Base-by-base conservation (phyloP, 2,113 vertebrate species). In the Physeter macrocephalus region DNA sequence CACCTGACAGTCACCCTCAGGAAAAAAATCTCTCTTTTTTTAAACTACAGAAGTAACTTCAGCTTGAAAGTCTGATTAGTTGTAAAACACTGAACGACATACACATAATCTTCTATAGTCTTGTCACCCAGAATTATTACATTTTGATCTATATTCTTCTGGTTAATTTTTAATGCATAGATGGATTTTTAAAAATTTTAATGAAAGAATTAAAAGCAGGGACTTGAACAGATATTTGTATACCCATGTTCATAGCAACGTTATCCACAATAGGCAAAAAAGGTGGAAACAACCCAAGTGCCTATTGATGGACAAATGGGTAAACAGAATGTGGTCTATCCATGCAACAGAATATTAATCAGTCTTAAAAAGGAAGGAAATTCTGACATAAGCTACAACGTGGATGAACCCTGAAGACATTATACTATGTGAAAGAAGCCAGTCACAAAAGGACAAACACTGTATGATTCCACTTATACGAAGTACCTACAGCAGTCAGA, bases 321-420 rank as follows among this genome's bases (percentile, higher is more conserved):
- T 25, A 27, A 57, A 84, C 29, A 13, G 27, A 54, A 25, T 12
- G 29, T 15, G 52, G 29, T 17, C 0, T 1, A 2, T 2, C 21
- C 13, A 17, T 0, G 18, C 6, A 2, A 0, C 1, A 17, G 36
- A 7, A 17, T 11, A 20, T 9, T 78, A 15, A 2, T 39, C 66
- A 64, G 52, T 57, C 54, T 84, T 23, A 5, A 59, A 74, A 36
- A 43, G 59, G 75, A n/a, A 57, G 64, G 39, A 15, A 6, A 25
- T 23, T 36, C 69, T 36, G 46, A 52, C 6, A 34, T 20, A 54
- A 36, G 54, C 71, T 66, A 6, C 5, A 3, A 4, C 27, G 7
- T 0, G 27, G 21, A 69, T 39, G 61, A 54, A 49, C 72, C 57
- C 3, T 13, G 49, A 90, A 54, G 36, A 72, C 3, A 0, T 25